phyloP scores from a whole-genome alignment of 1,140 invertebrate genomes.

The Caenorhabditis remanei region DNA sequence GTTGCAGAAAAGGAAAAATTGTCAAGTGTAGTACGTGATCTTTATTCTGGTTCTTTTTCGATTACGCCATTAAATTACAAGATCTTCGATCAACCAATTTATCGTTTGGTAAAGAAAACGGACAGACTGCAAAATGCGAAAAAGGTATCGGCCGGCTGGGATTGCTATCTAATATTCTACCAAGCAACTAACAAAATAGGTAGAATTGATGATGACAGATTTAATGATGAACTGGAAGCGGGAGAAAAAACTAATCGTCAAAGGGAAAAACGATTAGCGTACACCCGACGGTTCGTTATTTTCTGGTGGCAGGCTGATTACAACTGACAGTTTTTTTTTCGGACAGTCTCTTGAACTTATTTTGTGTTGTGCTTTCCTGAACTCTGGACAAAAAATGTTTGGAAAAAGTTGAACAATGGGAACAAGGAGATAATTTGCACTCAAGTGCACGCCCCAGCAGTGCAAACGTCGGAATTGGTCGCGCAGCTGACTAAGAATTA shows the following conservation, averaged over 20 bases:
- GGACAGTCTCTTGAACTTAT: background rate
- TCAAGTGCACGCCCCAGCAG: constrained; percentile 20
- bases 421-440: constrained; percentile 31
- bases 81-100: constrained; percentile 37
- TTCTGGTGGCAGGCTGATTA: constrained; percentile 5
- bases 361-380: constrained; percentile 20
- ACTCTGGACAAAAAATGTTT: background rate
- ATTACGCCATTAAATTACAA: background rate
- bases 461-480: background rate
- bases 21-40: background rate
- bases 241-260: constrained; percentile 16
- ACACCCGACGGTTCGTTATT: background rate
- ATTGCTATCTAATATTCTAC: constrained; percentile 3
- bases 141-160: background rate
- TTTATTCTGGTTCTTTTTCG: background rate
- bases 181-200: background rate
- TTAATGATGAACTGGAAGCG: constrained; percentile 11
- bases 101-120: background rate
- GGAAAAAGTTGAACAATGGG: background rate
- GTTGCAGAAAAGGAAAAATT: background rate
- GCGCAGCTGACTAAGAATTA: background rate
- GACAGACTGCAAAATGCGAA: background rate
- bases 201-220: constrained; percentile 48
- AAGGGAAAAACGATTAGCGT: constrained; percentile 31
- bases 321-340: constrained; percentile 15